Evolutionary conservation across 1,140 invertebrate genomes (phyloP).

Genomic region (Colletes gigas): DNA sequence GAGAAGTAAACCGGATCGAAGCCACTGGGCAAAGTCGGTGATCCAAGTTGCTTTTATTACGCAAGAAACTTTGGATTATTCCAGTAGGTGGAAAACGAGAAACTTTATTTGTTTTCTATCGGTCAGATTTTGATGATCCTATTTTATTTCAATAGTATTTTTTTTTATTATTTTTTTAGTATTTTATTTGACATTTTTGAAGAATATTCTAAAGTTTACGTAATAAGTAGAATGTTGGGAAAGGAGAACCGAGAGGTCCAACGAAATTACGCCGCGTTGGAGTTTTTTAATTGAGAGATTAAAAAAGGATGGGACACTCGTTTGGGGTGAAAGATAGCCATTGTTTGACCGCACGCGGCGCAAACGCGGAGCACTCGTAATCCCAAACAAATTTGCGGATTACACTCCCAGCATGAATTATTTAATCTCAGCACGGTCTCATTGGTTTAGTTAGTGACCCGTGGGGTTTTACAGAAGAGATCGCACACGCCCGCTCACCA

Average conservation of each 20-base stretch:
- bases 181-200: no score
- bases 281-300: conserved; percentile 65
- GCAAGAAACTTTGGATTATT: no score
- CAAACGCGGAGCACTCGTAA: conserved; percentile 71
- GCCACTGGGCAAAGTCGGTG: neutral
- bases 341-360: conserved; percentile 77
- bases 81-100: no score
- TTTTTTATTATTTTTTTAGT: no score
- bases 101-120: no score
- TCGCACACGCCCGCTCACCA: conserved; percentile 67
- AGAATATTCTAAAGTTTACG: neutral
- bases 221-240: neutral
- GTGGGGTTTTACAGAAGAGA: conserved; percentile 67
- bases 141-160: no score
- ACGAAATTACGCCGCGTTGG: neutral
- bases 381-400: conserved; percentile 79
- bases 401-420: conserved; percentile 78
- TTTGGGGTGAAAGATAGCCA: conserved; percentile 71
- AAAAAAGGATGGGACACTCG: conserved; percentile 59
- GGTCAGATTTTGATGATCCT: no score
- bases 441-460: conserved; percentile 77
- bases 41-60: neutral
- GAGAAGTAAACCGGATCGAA: neutral
- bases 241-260: neutral
- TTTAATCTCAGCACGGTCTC: conserved; percentile 77